These are phyloP conservation scores for Clitarchus hookeri DNA, from an alignment of 2,888 invertebrate species.

Conservation along the genomic window DNA sequence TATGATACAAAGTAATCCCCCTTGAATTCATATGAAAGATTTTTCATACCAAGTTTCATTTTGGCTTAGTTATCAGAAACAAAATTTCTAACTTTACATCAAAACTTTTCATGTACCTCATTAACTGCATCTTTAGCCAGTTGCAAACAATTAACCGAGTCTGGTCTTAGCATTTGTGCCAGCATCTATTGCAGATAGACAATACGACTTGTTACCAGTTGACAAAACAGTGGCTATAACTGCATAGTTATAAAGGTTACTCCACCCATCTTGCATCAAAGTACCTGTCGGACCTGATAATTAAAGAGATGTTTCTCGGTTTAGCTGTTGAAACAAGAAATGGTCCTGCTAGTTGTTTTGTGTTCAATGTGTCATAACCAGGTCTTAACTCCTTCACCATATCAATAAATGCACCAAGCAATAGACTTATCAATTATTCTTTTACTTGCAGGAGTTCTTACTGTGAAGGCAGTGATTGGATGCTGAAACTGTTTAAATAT, in stretches of 20 bases:
- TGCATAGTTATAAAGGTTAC: constrained; percentile 12
- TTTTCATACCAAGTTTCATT: neutral
- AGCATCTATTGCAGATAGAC: constrained; percentile 28
- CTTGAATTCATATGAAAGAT: constrained; percentile 25
- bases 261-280: neutral
- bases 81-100: constrained; percentile 30
- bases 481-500: too few species aligned
- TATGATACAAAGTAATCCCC: constrained; percentile 19
- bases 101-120: constrained; percentile 25
- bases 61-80: constrained; percentile 23
- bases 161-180: constrained; percentile 24
- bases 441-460: too few species aligned
- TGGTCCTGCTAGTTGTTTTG: neutral
- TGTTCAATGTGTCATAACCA: constrained; percentile 20
- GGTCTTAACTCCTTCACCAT: constrained; percentile 19
- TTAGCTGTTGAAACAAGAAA: constrained; percentile 1
- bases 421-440: too few species aligned
- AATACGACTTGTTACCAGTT: constrained; percentile 28
- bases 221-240: constrained; percentile 24
- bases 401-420: too few species aligned
- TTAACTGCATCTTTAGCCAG: constrained; percentile 29
- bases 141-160: constrained; percentile 24
- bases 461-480: too few species aligned
- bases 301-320: constrained; percentile 2
- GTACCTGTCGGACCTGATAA: neutral